Base-by-base conservation (phyloP, 2,113 vertebrate species). In the Oxyruncus cristatus region DNA sequence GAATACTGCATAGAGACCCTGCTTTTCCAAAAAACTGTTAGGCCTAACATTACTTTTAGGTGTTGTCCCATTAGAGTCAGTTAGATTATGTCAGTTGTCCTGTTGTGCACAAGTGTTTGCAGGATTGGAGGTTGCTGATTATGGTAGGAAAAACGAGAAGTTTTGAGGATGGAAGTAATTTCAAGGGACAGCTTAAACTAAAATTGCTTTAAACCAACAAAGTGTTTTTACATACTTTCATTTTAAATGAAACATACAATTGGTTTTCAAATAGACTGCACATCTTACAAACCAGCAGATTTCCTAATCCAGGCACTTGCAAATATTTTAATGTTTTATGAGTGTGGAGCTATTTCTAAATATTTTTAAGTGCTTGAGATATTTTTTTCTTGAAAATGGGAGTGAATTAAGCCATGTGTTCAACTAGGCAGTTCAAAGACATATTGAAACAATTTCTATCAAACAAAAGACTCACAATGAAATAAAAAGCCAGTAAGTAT, bases 371-470 rank as follows among this genome's bases (percentile, higher is more conserved):
- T 61, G 15, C 44, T 85, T 75, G 41, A 87, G 62, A 82, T 81
- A 65, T 68, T 91, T 94, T 91, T 37, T 52, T 93, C 77, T 95
- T 91, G 53, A 94, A 91, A 96, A 95, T 91, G 44, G 89, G 92
- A 93, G 74, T 33, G 84, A 92, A 89, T 82, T 85, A 85, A 82
- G 26, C 66, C 0, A 0, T 82, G 44, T 83, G 74, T 89, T 96
- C 87, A 85, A 89, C 85, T 42, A 78, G 41, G 73, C 91, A 50
- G 53, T 89, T 93, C 81, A 93, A 91, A 93, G 73, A 59, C 93
- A 92, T 76, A 73, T 65, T 96, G 80, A 96, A 96, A 78, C 37
- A 82, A 96, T 93, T 89, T 91, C 46, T 70, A 95, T 77, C 77
- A 85, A 85, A 88, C 44, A 91, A 93, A 97, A 91, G 62, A 11